A percentile compares a stretch with the other conserved stretches of the same genome.
These are phyloP conservation scores for Scyliorhinus canicula DNA, from an alignment of 2,797 vertebrate species.

Conservation along the genomic window DNA sequence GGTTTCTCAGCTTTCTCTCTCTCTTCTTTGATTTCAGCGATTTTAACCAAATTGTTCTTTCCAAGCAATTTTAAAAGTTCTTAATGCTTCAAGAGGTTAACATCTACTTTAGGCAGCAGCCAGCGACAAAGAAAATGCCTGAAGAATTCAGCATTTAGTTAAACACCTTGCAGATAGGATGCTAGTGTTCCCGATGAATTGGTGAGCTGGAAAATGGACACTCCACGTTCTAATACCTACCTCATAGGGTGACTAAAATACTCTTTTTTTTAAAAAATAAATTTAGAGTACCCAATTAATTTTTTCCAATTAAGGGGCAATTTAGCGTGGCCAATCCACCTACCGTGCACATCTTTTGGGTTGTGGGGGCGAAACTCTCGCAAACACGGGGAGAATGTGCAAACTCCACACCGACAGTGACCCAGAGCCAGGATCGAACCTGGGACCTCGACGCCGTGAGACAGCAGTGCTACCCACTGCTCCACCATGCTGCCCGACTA, in stretches of 20 bases:
- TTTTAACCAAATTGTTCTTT: background rate
- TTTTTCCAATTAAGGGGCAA: no score
- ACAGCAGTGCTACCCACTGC: no score
- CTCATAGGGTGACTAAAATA: background rate
- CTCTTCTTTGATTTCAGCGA: background rate
- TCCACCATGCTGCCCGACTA: no score
- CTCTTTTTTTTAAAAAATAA: no score
- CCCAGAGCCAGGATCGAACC: no score
- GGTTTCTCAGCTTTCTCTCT: background rate
- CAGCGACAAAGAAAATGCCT: background rate
- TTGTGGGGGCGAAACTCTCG: no score
- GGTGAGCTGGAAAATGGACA: background rate
- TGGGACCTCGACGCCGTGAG: no score
- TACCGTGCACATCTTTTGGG: no score
- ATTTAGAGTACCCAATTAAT: no score
- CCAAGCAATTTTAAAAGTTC: background rate
- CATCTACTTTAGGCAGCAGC: conserved; percentile 5
- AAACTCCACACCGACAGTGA: no score
- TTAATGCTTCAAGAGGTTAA: background rate
- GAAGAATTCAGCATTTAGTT: background rate
- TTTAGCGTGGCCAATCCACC: no score
- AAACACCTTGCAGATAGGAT: background rate
- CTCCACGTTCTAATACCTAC: background rate
- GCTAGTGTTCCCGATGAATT: background rate
- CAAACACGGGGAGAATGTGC: no score